A percentile compares a stretch with the other conserved stretches of the same genome.
Evolutionary conservation across 64 coral and sea anemone species (phyloP).

Genomic region (Stylophora pistillata): DNA sequence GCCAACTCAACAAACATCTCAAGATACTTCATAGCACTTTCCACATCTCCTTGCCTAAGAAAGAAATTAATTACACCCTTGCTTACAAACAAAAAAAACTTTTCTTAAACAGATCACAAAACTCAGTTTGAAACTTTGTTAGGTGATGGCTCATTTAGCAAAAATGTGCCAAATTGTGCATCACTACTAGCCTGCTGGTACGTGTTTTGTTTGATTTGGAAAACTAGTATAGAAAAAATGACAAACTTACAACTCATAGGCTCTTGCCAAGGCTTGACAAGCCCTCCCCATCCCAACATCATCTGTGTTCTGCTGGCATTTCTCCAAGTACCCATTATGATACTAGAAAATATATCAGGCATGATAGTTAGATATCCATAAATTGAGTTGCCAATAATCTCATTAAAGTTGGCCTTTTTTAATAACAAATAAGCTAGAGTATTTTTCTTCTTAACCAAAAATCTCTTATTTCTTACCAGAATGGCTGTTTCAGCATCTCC

Average conservation of each 20-base stretch:
- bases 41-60: slow-evolving; percentile 84
- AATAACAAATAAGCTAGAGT: neutral
- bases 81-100: neutral
- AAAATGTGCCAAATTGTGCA: no score
- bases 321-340: slow-evolving; percentile 90
- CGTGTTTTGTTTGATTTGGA: neutral
- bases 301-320: slow-evolving; percentile 80
- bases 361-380: neutral
- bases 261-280: slow-evolving; percentile 86
- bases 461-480: slow-evolving; percentile 56
- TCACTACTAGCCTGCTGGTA: no score
- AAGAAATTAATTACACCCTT: neutral
- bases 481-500: slow-evolving; percentile 94
- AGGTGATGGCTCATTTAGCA: no score
- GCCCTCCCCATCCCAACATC: slow-evolving; percentile 93
- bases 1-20: slow-evolving; percentile 97
- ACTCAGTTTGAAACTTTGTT: no score
- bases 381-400: neutral
- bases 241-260: slow-evolving; percentile 85
- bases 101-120: no score
- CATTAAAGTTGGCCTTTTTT: neutral
- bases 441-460: neutral
- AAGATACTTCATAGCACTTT: slow-evolving; percentile 90
- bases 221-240: neutral
- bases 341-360: slow-evolving; percentile 37